Conservation (phyloP, 2,888 invertebrate species). For the Pocota personata region DNA sequence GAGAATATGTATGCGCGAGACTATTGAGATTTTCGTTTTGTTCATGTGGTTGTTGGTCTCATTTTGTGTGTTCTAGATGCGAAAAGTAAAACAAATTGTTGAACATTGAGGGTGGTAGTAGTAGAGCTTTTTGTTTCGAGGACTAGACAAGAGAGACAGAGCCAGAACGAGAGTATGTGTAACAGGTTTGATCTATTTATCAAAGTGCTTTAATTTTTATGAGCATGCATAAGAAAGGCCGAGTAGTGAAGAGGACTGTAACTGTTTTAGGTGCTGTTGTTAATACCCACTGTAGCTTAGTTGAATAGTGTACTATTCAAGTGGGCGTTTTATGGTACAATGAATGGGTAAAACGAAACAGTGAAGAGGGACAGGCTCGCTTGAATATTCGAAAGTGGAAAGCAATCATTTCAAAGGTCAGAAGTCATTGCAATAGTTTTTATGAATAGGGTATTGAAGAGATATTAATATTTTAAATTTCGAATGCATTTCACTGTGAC, state of each 20-base stretch:
- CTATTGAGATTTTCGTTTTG: slow-evolving; percentile 10
- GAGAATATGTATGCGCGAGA: slow-evolving; percentile 59
- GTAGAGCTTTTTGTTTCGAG: slow-evolving; percentile 22
- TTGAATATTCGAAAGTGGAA: slow-evolving; percentile 7
- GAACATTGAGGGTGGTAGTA: slow-evolving; percentile 42
- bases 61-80: slow-evolving; percentile 19
- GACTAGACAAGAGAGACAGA: neutral
- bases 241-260: slow-evolving; percentile 7
- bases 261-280: slow-evolving; percentile 29
- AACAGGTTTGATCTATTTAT: slow-evolving; percentile 67
- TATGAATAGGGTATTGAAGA: neutral
- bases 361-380: neutral
- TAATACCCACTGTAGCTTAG: slow-evolving; percentile 12
- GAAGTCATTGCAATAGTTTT: slow-evolving; percentile 4
- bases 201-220: slow-evolving; percentile 33
- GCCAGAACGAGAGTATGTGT: slow-evolving; percentile 39
- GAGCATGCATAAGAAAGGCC: slow-evolving; percentile 29
- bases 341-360: slow-evolving; percentile 2
- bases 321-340: neutral
- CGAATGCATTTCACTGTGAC: neutral
- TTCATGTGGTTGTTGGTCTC: slow-evolving; percentile 10
- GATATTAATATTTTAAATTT: too few species aligned
- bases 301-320: slow-evolving; percentile 22
- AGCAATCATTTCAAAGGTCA: slow-evolving; percentile 45
- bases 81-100: slow-evolving; percentile 66